Base-by-base conservation (phyloP, 2,888 invertebrate species). In the Dolichomitus sp. region DNA sequence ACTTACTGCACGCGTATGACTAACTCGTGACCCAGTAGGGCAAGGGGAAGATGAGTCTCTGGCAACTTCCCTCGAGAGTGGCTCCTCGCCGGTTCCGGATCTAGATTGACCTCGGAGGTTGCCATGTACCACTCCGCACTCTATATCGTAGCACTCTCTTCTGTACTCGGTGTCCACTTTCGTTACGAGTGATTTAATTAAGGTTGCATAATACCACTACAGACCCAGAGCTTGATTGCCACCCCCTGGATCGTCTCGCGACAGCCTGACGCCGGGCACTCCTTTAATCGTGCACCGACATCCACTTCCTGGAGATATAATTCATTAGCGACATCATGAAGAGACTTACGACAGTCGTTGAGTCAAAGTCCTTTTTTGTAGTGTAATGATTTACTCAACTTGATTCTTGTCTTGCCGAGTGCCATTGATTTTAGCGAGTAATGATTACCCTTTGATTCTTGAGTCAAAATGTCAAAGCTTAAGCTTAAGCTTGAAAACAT, bases 101-200 rank as follows among this genome's bases (percentile, higher is more conserved):
- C 33, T 37, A 14, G 52, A 52, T 52, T 23, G 52, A 54, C 45
- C 76, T 50, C 52, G 9, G 27, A 27, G 77, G 61, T 72, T 72
- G 42, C 40, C n/a, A 59, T 37, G 9, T 30, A 77, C 68, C 40
- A 17, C 23, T 42, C 54, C 54, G 48, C 78, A 54, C 30, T n/a
- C 54, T 59, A 17, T 66, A 54, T 30, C 66, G 42, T n/a, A 66
- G n/a, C 50, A 37, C 19, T 73, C 73, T 45, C 65, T 42, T 40
- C 54, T 30, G 37, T 68, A 52, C 61, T 52, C 30, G 23, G 52
- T 69, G 79, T 82, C 85, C 78, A 84, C 82, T 85, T 74, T 80
- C 72, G 68, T 57, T 76, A 19, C 77, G 85, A 78, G 70, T 83
- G 85, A 90, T 88, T 90, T 90, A 90, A 90, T 91, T 90, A 88